Conservation (phyloP, 2,797 vertebrate species). For the Eurystomus glaucurus region DNA sequence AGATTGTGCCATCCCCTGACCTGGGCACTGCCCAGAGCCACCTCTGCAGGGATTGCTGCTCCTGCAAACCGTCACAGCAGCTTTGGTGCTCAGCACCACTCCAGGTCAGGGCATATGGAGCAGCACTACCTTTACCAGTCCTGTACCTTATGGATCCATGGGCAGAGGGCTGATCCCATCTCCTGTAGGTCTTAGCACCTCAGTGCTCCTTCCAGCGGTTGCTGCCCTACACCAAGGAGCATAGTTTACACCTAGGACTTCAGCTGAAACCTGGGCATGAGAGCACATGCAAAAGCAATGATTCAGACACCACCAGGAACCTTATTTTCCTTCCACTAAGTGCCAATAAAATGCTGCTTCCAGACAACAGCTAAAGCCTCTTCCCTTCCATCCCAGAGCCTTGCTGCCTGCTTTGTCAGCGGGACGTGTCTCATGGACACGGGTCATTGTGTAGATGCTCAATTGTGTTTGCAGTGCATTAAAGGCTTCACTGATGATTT, state of each 20-base stretch:
- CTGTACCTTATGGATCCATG: neutral
- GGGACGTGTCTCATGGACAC: neutral
- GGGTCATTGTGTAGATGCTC: neutral
- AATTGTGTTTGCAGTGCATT: neutral
- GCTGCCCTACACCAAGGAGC: neutral
- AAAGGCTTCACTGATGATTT: neutral
- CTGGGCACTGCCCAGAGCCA: neutral
- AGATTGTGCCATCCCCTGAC: neutral
- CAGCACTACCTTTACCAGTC: neutral
- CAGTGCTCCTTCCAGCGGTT: neutral
- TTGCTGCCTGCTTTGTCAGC: conserved; percentile 31
- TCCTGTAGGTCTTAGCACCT: neutral
- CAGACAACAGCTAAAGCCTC: conserved; percentile 18
- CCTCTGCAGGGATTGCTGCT: neutral
- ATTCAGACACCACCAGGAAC: conserved; percentile 58
- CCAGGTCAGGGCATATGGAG: neutral
- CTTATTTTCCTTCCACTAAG: conserved; percentile 47
- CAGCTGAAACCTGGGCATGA: conserved; percentile 54
- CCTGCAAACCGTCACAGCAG: neutral
- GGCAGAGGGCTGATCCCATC: neutral
- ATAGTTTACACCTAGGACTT: neutral
- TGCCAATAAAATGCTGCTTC: conserved; percentile 50
- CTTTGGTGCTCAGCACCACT: neutral
- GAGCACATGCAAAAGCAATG: conserved; percentile 33
- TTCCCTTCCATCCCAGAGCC: conserved; percentile 20